Percentiles rank a stretch among this genome's conserved stretches.
phyloP scores from a whole-genome alignment of 2,113 vertebrate species.

The Sapayoa aenigma region DNA sequence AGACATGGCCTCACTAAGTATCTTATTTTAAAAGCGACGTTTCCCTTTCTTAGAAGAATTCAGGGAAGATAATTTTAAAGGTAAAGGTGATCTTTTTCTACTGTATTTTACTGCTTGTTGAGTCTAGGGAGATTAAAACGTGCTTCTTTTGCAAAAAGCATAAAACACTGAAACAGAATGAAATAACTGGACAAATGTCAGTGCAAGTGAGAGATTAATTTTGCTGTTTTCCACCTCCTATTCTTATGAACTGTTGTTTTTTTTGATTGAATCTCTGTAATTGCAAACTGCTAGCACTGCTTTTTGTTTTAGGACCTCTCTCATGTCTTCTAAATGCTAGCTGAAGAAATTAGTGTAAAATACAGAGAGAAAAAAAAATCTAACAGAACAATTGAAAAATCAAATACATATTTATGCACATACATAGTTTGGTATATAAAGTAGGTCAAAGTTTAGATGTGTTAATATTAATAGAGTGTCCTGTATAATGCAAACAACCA shows the following conservation, averaged over 20 bases:
- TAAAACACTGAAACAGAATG: neutral
- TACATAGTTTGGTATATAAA: neutral
- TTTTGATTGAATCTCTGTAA: neutral
- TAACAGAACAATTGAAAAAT: neutral
- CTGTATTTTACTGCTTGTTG: neutral
- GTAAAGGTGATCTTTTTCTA: neutral
- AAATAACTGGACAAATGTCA: neutral
- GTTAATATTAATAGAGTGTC: neutral
- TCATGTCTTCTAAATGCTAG: neutral
- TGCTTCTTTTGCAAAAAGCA: neutral
- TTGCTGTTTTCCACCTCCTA: neutral
- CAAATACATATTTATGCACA: neutral
- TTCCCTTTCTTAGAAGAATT: neutral
- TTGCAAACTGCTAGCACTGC: neutral
- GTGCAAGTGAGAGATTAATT: neutral
- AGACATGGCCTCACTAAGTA: neutral
- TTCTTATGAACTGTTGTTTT: neutral
- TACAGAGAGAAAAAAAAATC: neutral
- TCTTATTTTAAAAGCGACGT: neutral
- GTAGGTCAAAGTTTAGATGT: constrained; percentile 6
- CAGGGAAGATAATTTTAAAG: neutral
- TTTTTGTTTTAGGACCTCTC: neutral
- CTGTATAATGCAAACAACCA: neutral
- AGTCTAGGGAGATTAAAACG: neutral
- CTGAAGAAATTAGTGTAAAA: neutral